phyloP scores from a whole-genome alignment of 2,888 invertebrate genomes.

The Blastobasis lacticolella region DNA sequence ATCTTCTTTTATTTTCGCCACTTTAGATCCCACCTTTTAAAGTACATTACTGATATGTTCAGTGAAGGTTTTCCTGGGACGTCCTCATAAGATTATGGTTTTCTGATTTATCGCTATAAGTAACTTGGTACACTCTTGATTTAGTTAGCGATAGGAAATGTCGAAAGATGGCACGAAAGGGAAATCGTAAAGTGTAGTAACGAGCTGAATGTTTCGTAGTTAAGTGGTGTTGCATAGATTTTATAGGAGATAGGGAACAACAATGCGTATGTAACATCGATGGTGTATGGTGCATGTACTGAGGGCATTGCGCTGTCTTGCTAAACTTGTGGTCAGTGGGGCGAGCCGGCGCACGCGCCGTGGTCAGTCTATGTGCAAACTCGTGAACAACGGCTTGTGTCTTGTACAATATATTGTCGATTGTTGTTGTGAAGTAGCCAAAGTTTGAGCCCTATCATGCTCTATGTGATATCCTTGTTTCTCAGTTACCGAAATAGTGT shows the following conservation, averaged over 20 bases:
- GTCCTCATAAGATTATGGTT: no score
- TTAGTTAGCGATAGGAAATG: slow-evolving; percentile 5
- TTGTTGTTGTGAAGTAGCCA: no score
- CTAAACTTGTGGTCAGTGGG: slow-evolving; percentile 52
- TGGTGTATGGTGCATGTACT: slow-evolving; percentile 20
- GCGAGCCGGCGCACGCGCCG: slow-evolving; percentile 43
- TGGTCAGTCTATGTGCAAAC: slow-evolving; percentile 42
- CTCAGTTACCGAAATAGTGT: no score
- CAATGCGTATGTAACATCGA: slow-evolving; percentile 59
- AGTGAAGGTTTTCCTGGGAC: no score
- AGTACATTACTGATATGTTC: no score
- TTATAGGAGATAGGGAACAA: slow-evolving; percentile 51
- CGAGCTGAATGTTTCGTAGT: slow-evolving; percentile 18
- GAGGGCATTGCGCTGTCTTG: slow-evolving; percentile 38
- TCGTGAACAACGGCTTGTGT: slow-evolving; percentile 22
- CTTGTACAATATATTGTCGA: background rate
- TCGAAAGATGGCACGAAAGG: slow-evolving; percentile 22
- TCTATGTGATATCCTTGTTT: no score
- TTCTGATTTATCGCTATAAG: no score
- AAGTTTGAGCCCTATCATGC: no score
- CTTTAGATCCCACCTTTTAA: no score
- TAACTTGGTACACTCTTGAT: no score
- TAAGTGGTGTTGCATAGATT: slow-evolving; percentile 45
- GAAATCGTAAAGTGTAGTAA: slow-evolving; percentile 23
- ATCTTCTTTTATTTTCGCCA: no score